Evolutionary conservation across 2,797 vertebrate species (phyloP).

Genomic region (Vultur gryphus): DNA sequence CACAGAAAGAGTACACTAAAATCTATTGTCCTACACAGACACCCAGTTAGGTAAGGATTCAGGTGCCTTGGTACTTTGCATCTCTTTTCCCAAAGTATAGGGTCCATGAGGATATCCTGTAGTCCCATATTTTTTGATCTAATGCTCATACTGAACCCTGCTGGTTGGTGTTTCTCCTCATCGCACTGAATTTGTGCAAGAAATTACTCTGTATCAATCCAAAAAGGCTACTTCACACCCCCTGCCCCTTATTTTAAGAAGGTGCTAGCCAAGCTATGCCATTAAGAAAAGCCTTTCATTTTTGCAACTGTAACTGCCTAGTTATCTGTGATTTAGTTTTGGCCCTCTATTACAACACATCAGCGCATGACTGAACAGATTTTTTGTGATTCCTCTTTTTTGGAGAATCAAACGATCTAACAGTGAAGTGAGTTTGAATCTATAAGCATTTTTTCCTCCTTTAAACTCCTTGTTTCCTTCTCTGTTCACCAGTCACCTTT

Average conservation of each 20-base stretch:
- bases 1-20: not conserved
- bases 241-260: rapidly evolving
- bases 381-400: not conserved
- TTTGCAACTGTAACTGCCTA: not conserved
- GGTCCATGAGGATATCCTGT: not conserved
- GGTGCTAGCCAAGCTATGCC: not conserved
- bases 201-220: not conserved
- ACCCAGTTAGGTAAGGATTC: not conserved
- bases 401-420: not conserved
- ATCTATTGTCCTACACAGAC: not conserved
- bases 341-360: not conserved
- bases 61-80: not conserved
- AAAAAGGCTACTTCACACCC: not conserved
- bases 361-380: not conserved
- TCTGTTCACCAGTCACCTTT: not conserved
- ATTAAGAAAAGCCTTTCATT: not conserved
- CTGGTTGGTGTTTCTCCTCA: rapidly evolving
- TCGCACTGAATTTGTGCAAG: not conserved
- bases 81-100: not conserved
- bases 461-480: not conserved
- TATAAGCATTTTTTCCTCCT: not conserved
- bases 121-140: not conserved
- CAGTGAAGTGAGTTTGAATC: not conserved
- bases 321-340: not conserved
- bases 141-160: not conserved